phyloP scores from a whole-genome alignment of 2,888 invertebrate genomes.

The Lasioglossum calceatum region DNA sequence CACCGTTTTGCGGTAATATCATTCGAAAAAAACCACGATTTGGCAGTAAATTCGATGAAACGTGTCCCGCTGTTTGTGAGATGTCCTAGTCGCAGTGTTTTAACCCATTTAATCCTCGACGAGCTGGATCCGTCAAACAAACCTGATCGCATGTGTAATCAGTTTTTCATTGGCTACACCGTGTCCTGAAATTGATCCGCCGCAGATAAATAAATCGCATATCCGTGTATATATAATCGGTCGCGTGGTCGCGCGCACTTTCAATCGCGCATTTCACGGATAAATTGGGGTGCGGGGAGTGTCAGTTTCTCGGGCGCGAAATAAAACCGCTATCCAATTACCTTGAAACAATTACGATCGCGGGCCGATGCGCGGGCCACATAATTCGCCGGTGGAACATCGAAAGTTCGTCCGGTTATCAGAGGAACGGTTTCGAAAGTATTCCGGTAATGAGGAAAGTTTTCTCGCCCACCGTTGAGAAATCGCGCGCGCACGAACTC shows the following conservation, averaged over 20 bases:
- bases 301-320: neutral
- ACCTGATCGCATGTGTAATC: neutral
- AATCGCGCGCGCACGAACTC: conserved; percentile 37
- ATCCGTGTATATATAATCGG: neutral
- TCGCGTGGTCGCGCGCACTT: neutral
- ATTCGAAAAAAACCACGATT: neutral
- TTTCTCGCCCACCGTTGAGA: conserved; percentile 42
- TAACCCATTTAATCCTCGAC: neutral
- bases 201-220: conserved; percentile 3
- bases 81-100: neutral
- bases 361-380: conserved; percentile 18
- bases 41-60: neutral
- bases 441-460: conserved; percentile 69
- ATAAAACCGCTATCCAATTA: conserved; percentile 44
- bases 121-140: neutral
- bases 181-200: neutral
- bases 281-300: neutral
- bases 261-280: conserved; percentile 1
- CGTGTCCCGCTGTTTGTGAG: neutral
- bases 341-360: conserved; percentile 49
- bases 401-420: conserved; percentile 64
- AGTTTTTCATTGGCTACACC: conserved; percentile 25
- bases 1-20: neutral
- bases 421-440: conserved; percentile 59
- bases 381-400: conserved; percentile 37